Evolutionary conservation across 1,140 invertebrate species (phyloP).

Genomic region (Sycobia sp.): DNA sequence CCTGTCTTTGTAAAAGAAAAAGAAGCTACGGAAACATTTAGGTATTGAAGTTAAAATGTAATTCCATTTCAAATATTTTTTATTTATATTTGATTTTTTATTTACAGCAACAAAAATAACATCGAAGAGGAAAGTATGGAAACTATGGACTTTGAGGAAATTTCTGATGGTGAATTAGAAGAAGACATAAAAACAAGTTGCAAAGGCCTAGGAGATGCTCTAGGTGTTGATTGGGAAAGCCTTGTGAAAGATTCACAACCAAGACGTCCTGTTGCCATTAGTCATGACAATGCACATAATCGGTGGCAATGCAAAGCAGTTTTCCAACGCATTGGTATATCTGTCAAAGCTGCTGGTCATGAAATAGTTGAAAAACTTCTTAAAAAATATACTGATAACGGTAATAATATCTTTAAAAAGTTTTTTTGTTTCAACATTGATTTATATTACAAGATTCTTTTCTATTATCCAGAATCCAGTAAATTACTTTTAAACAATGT

Average conservation of each 20-base stretch:
- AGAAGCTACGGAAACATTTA: constrained; percentile 41
- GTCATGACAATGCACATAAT: constrained; percentile 66
- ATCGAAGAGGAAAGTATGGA: constrained; percentile 74
- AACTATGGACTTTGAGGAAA: constrained; percentile 85
- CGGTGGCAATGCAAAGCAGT: constrained; percentile 79
- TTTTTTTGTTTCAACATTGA: constrained; percentile 16
- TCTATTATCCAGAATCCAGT: constrained; percentile 38
- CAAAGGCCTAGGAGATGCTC: constrained; percentile 80
- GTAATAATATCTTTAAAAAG: constrained; percentile 37
- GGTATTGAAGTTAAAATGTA: constrained; percentile 19
- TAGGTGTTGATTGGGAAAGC: constrained; percentile 92
- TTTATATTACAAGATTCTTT: not conserved
- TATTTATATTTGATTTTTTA: not conserved
- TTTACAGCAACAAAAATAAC: constrained; percentile 41
- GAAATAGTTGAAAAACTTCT: constrained; percentile 67
- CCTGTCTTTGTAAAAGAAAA: constrained; percentile 44
- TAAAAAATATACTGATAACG: constrained; percentile 62
- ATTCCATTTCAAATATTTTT: not conserved
- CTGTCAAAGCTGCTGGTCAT: constrained; percentile 71
- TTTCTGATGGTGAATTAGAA: constrained; percentile 85
- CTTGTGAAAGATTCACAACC: constrained; percentile 77
- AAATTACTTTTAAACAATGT: constrained; percentile 50
- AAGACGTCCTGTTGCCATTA: constrained; percentile 53
- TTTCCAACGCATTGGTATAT: constrained; percentile 74
- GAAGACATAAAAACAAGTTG: constrained; percentile 70